These are phyloP conservation scores for Eupithecia pulchellata DNA, from an alignment of 2,888 invertebrate genomes.

Conservation along the genomic window DNA sequence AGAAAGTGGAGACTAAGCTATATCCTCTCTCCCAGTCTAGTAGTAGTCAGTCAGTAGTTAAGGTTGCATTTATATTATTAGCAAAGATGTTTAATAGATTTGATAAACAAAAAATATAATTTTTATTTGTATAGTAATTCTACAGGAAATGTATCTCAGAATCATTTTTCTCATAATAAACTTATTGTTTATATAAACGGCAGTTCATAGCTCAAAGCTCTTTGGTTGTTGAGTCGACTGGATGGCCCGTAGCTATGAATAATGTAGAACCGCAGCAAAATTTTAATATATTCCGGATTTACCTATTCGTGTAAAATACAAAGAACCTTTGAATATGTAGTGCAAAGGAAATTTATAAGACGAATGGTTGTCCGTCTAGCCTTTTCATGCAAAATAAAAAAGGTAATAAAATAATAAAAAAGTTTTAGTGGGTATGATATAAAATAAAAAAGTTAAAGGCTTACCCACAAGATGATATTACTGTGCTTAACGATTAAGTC, in stretches of 20 bases:
- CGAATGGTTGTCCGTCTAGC: conserved; percentile 21
- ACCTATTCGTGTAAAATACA: conserved; percentile 55
- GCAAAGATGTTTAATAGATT: too few relatives aligned
- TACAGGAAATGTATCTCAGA: neutral
- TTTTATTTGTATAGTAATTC: neutral
- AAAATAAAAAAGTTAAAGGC: too few relatives aligned
- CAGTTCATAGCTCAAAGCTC: conserved; percentile 30
- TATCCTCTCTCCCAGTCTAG: too few relatives aligned
- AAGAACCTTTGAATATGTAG: conserved; percentile 48
- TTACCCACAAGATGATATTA: too few relatives aligned
- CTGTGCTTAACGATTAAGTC: too few relatives aligned
- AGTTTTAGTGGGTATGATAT: too few relatives aligned
- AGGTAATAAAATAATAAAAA: too few relatives aligned
- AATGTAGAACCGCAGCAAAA: conserved; percentile 54
- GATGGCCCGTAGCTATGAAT: conserved; percentile 53
- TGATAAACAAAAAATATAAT: neutral
- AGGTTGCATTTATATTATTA: too few relatives aligned
- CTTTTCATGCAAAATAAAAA: neutral
- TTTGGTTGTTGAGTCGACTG: conserved; percentile 50
- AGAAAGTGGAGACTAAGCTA: too few relatives aligned
- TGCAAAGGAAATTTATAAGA: conserved; percentile 26
- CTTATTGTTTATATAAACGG: conserved; percentile 5
- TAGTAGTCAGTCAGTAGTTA: too few relatives aligned
- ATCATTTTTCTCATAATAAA: neutral
- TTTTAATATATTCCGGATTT: conserved; percentile 60